phyloP scores from a whole-genome alignment of 2,888 invertebrate genomes.

The Athalia circularis region DNA sequence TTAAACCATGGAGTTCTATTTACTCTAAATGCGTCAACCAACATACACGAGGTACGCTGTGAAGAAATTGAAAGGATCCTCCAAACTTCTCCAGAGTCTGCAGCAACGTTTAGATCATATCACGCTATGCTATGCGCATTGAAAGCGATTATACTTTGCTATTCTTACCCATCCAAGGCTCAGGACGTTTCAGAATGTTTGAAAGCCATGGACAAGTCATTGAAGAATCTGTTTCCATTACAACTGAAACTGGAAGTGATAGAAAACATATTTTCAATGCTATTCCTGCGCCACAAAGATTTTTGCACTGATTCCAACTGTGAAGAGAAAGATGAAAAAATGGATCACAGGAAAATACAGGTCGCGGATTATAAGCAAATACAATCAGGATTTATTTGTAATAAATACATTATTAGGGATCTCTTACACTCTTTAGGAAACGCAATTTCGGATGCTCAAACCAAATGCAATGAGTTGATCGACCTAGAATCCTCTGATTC shows the following conservation, averaged over 20 bases:
- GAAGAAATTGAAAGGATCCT: conserved; percentile 59
- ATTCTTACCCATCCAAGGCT: conserved; percentile 54
- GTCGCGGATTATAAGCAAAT: conserved; percentile 69
- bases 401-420: conserved; percentile 78
- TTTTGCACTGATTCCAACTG: conserved; percentile 74
- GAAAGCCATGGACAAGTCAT: conserved; percentile 56
- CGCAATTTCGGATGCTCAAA: conserved; percentile 75
- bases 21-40: conserved; percentile 62
- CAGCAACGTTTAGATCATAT: conserved; percentile 61
- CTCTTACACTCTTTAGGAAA: conserved; percentile 78
- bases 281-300: conserved; percentile 81
- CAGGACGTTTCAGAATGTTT: conserved; percentile 53
- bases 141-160: conserved; percentile 61
- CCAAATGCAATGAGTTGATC: conserved; percentile 65
- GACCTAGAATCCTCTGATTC: conserved; percentile 62
- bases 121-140: conserved; percentile 61
- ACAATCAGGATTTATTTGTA: conserved; percentile 77
- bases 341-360: conserved; percentile 45
- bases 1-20: conserved; percentile 59
- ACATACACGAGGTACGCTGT: conserved; percentile 63
- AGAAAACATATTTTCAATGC: conserved; percentile 83
- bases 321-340: conserved; percentile 75
- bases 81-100: conserved; percentile 53
- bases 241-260: conserved; percentile 77
- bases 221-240: conserved; percentile 60